Evolutionary conservation across 2,113 vertebrate genomes (phyloP), one percentile per base, ranked within the genome.

Genomic region (Sminthopsis crassicaudata): DNA sequence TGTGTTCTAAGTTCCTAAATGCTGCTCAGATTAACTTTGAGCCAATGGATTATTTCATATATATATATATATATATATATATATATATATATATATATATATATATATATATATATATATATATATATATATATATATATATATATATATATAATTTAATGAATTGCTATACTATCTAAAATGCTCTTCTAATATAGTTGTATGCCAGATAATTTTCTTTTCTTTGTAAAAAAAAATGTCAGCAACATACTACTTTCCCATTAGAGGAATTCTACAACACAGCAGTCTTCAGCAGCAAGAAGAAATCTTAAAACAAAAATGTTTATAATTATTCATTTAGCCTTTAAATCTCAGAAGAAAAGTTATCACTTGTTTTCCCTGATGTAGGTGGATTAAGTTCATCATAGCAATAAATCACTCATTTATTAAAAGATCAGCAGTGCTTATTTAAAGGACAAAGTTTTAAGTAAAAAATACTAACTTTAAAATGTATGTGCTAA

Each of bases 61-160:
- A 11, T 0, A 2, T 0, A 0, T 30, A 25, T 1, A 3, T 0
- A 23, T 0, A 11, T 0, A 2, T 0, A 0, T 30, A 25, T 1
- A 3, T 0, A 23, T 0, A 11, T 0, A 2, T 0, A 0, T 30
- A 25, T 1, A 3, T 0, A 23, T 0, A 11, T 0, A 2, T 0
- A 0, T 30, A 25, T 1, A 3, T 0, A 23, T 0, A 11, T 0
- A 2, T 0, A 0, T 30, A 25, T 1, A 3, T 0, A 23, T 0
- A 11, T 0, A 2, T 0, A 0, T 30, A 25, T 1, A 3, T 0
- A 23, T 0, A 11, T 0, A 2, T 0, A 0, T 30, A 25, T 1
- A 3, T 0, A 23, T 0, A 11, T 0, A 2, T 0, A 0, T 30
- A 25, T 1, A 3, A 8, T 14, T 76, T 12, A 1, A 0, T 53